Conservation (phyloP, 2,113 vertebrate genomes). For the Pandion haliaetus region DNA sequence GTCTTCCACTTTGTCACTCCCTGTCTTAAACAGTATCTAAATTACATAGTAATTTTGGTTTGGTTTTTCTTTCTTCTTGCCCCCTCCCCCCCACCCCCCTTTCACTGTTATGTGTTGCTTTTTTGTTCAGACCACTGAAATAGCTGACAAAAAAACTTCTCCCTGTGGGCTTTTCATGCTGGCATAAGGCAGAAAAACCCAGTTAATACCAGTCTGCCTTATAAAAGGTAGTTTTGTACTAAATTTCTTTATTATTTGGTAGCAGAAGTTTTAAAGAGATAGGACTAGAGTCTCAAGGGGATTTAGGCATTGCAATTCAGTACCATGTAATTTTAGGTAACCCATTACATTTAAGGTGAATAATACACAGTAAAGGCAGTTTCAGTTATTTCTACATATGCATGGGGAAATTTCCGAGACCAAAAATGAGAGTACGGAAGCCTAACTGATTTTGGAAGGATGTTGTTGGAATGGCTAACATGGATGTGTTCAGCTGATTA, state of each 20-base stretch:
- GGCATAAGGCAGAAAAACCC: neutral
- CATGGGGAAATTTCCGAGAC: neutral
- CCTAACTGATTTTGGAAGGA: neutral
- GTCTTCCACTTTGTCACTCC: neutral
- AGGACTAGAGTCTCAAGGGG: neutral
- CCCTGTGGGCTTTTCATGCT: neutral
- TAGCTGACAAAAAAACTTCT: neutral
- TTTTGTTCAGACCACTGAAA: neutral
- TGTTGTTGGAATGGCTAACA: neutral
- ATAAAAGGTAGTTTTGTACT: neutral
- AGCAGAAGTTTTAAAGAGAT: neutral
- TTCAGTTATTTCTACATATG: neutral
- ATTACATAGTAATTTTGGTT: neutral
- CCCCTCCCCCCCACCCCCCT: neutral
- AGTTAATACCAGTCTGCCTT: neutral
- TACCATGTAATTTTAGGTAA: neutral
- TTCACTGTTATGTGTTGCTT: neutral
- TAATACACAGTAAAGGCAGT: neutral
- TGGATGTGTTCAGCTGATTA: neutral
- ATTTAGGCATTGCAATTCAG: neutral
- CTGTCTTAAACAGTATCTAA: neutral
- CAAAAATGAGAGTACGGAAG: neutral
- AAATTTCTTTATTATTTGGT: neutral
- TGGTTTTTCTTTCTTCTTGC: neutral
- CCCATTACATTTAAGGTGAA: neutral